Evolutionary conservation across 2,888 invertebrate species (phyloP), one percentile per base, ranked within the genome.

Genomic region (Conistra vaccinii): DNA sequence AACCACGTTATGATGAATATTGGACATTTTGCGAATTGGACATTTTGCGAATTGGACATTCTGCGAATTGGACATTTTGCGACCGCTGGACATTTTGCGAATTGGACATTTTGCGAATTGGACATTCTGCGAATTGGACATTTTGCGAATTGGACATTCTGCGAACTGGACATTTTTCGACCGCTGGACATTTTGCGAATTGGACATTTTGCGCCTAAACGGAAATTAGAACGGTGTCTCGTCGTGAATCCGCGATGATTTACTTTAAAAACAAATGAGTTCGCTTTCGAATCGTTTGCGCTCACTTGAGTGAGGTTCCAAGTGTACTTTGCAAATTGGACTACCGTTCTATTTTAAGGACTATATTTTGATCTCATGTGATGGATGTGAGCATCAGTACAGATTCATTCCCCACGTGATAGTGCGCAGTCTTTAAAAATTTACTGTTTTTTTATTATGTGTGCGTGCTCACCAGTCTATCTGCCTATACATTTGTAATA

Each of bases 401-500:
- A 60, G 9, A 53, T 53, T 51, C 42, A n/a, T 12, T 32, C 10
- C 6, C 20, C 14, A 35, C 20, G 20, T 58, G 35, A 26, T 45
- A 60, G 63, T 23, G 14, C n/a, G 29, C 14, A 42, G 10, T 6
- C 45, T 45, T 80, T 2, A 65, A 73, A 65, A 45, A 80, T 65
- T 12, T 58, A 65, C 29, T 26, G 58, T 2, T 51, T 63, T 75
- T 45, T 42, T 45, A 71, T 65, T 45, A 80, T 65, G 32, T 45
- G 73, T 60, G 23, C n/a, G 58, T 53, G 23, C 45, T 42, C 39
- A 39, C 35, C 10, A 48, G 39, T 26, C 81, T 65, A 32, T 53
- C 80, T 80, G 51, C 7, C 23, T 39, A 73, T 78, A 26, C 53
- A 78, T 78, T 65, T 39, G 29, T 65, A 73, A 80, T 80, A 29